These are phyloP conservation scores for Brenthis ino DNA, from an alignment of 2,888 invertebrate species.

Conservation along the genomic window DNA sequence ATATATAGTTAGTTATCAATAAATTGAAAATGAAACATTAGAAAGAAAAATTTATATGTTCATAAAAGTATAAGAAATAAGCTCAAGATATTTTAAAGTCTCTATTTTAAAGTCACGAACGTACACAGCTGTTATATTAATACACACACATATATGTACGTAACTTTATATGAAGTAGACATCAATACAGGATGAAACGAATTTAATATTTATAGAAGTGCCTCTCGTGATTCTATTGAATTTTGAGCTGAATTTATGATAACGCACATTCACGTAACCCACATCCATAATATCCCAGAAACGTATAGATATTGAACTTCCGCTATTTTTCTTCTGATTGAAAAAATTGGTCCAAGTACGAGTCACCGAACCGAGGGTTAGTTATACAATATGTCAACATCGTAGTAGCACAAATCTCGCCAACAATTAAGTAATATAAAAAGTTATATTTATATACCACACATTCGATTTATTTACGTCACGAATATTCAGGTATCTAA, in stretches of 20 bases:
- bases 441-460: too few relatives aligned
- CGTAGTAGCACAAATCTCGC: too few relatives aligned
- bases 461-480: too few relatives aligned
- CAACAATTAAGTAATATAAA: too few relatives aligned
- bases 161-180: not conserved
- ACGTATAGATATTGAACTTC: constrained; percentile 15
- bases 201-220: constrained; percentile 19
- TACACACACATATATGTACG: not conserved
- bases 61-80: not conserved
- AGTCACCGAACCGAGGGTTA: too few relatives aligned
- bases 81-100: too few relatives aligned
- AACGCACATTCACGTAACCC: constrained; percentile 20
- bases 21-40: too few relatives aligned
- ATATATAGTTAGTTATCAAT: too few relatives aligned
- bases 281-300: constrained; percentile 15
- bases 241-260: constrained; percentile 19
- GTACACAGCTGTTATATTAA: not conserved
- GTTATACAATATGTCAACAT: too few relatives aligned
- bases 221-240: constrained; percentile 19
- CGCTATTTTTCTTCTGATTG: constrained; percentile 1
- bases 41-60: not conserved
- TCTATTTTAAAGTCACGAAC: not conserved
- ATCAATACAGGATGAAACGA: constrained; percentile 1
- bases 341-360: too few relatives aligned
- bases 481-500: too few relatives aligned